Percentiles rank a stretch among this genome's conserved stretches.
phyloP scores from a whole-genome alignment of 1,140 invertebrate genomes.

The Tribolium madens region DNA sequence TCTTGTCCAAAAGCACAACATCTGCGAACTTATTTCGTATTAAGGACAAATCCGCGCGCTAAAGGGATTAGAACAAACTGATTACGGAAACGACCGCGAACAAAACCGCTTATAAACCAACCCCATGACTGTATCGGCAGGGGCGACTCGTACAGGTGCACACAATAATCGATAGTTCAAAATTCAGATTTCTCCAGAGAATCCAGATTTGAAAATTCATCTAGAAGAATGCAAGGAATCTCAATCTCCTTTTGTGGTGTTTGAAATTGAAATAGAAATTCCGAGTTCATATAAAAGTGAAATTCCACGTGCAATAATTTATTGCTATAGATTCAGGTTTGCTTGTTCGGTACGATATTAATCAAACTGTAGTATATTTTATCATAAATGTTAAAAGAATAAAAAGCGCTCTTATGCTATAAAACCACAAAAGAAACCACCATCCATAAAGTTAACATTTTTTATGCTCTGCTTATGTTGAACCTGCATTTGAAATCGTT shows the following conservation, averaged over 20 bases:
- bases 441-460: constrained; percentile 23
- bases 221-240: neutral
- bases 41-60: constrained; percentile 4
- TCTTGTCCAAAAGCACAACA: neutral
- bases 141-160: constrained; percentile 35
- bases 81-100: constrained; percentile 41
- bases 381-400: constrained; percentile 7
- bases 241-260: neutral
- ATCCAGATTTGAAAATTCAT: too few relatives aligned
- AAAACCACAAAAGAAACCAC: constrained; percentile 15
- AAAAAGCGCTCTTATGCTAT: neutral
- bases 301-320: neutral
- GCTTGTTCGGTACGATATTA: constrained; percentile 15
- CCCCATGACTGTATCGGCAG: constrained; percentile 13
- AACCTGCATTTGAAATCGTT: constrained; percentile 24
- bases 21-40: constrained; percentile 18
- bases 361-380: neutral
- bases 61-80: constrained; percentile 39
- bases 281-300: neutral
- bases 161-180: constrained; percentile 23
- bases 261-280: neutral
- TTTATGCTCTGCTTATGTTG: constrained; percentile 25
- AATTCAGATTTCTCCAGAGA: neutral
- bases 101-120: constrained; percentile 40
- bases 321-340: neutral